Base-by-base conservation (phyloP, 2,888 invertebrate species). In the Cryptophagus acutangulus region DNA sequence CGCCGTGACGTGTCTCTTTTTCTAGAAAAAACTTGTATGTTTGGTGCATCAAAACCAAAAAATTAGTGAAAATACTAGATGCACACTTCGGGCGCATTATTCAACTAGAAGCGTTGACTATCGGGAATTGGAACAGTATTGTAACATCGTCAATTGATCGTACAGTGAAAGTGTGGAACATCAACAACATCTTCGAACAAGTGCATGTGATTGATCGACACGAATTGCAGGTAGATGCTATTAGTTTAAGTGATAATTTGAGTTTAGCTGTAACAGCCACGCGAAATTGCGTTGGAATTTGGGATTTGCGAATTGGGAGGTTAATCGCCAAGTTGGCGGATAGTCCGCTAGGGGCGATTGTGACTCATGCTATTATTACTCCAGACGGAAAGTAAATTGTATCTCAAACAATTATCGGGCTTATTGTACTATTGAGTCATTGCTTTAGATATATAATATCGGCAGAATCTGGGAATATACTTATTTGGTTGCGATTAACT, bases 141-240 rank as follows among this genome's bases (percentile, higher is more conserved):
- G 91, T 97, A 33, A 96, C 97, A 0, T 94, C 96, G 0, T 96
- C 96, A 0, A 94, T 97, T 34, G 97, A 99, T 69, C 79, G 96
- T 44, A 93, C 94, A 0, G 95, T 97, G 4, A 97, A 97, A 75
- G 93, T 96, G 2, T 97, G 97, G 97, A 97, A 97, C 66, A 93
- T 99, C 40, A 94, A 96, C 67, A 97, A 97, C 66, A 96, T 97
- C 51, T 93, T 95, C 61, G 96, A 97, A 63, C 93, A 95, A 68
- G 94, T 95, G 0, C 93, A 94, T 63, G 89, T 90, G 26, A 94
- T 97, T 49, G 92, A 95, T 61, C 74, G 95, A 5, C 94, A 96
- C 64, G 97, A 97, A 63, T 73, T 95, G 43, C 92, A 93, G 54
- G 91, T 97, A 43, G 96, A 97, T 67, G 81, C 85, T 14, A 87